Percentiles rank a stretch among this genome's conserved stretches.
Evolutionary conservation across 2,113 vertebrate species (phyloP).

Genomic region (Carassius gibelio): DNA sequence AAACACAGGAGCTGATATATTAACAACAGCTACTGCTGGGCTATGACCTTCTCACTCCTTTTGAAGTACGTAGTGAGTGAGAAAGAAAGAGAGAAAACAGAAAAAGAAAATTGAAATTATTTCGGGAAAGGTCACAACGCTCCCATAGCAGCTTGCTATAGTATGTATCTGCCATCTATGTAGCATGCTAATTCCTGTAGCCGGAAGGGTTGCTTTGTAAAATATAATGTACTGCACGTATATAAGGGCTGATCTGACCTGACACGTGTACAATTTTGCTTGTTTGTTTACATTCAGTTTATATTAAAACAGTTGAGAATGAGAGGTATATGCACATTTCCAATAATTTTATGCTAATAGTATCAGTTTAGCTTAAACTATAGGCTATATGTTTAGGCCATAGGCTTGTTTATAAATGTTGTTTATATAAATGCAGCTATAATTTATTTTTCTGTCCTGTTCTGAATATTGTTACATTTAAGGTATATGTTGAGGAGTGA

Average conservation of each 20-base stretch:
- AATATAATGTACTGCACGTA: not conserved
- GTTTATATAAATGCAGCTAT: not conserved
- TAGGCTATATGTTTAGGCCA: not conserved
- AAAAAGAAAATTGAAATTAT: constrained; percentile 14
- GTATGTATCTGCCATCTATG: constrained; percentile 23
- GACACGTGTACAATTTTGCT: not conserved
- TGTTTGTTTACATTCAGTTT: not conserved
- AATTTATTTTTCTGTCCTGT: not conserved
- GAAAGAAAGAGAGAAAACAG: constrained; percentile 6
- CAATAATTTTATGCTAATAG: not conserved
- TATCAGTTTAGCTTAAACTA: not conserved
- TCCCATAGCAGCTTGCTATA: constrained; percentile 16
- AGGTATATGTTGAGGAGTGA: not conserved
- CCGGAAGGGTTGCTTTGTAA: not conserved
- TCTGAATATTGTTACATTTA: not conserved
- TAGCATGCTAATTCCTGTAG: not conserved
- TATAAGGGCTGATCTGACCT: not conserved
- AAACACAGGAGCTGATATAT: constrained; percentile 43
- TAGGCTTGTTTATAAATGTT: not conserved
- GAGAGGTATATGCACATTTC: not conserved
- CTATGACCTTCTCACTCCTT: constrained; percentile 37
- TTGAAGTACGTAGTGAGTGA: constrained; percentile 26
- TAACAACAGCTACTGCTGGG: constrained; percentile 45
- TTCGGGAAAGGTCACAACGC: constrained; percentile 29
- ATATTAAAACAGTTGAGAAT: not conserved